Conservation (phyloP, 2,113 vertebrate genomes). For the Etheostoma spectabile region DNA sequence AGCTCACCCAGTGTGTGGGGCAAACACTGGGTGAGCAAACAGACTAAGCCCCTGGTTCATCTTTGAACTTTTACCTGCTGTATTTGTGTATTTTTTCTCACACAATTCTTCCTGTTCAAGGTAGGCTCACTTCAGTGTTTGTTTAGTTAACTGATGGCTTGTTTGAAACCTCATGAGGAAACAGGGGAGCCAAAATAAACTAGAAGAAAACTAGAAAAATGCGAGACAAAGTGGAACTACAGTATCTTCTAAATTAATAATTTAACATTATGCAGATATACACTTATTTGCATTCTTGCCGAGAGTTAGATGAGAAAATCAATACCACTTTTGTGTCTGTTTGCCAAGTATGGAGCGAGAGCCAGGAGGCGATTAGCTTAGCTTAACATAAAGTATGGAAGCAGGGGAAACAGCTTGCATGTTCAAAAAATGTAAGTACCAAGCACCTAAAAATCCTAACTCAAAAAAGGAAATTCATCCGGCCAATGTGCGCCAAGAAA, state of each 20-base stretch:
- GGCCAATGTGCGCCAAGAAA: background rate
- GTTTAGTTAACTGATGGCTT: slow-evolving; percentile 1
- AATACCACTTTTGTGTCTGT: background rate
- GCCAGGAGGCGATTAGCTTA: background rate
- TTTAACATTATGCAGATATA: background rate
- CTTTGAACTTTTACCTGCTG: too few species aligned
- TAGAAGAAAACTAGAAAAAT: background rate
- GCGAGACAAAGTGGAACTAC: background rate
- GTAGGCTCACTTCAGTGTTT: too few species aligned
- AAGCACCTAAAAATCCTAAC: background rate
- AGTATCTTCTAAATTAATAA: background rate
- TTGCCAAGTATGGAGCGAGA: background rate
- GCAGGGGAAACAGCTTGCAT: background rate
- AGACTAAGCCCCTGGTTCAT: too few species aligned
- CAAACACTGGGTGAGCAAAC: too few species aligned
- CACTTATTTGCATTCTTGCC: background rate
- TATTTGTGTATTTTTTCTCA: too few species aligned
- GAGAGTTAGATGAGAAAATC: background rate
- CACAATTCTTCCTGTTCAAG: too few species aligned
- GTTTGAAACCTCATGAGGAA: background rate
- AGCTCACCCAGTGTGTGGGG: too few species aligned
- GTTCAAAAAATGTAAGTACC: background rate
- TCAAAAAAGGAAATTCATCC: background rate
- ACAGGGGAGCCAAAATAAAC: background rate
- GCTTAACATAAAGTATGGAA: background rate